Conservation (phyloP, 1,140 invertebrate genomes). For the Danaus melanippus region DNA sequence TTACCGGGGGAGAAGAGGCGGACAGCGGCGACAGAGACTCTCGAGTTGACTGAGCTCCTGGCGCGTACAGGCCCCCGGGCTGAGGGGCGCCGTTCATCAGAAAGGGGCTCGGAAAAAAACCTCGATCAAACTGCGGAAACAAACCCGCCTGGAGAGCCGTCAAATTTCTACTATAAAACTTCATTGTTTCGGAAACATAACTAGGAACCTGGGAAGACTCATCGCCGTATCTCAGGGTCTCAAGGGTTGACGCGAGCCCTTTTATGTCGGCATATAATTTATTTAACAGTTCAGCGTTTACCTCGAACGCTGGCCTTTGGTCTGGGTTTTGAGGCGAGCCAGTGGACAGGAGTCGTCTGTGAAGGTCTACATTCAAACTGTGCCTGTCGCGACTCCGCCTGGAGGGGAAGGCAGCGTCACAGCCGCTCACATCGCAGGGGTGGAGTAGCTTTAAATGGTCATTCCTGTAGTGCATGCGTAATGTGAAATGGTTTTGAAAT, state of each 20-base stretch:
- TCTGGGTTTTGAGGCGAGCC: conserved; percentile 72
- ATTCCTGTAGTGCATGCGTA: conserved; percentile 94
- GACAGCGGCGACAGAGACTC: conserved; percentile 67
- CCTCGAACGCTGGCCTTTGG: conserved; percentile 78
- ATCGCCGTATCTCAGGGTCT: conserved; percentile 63
- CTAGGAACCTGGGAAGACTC: conserved; percentile 55
- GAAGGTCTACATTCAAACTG: conserved; percentile 91
- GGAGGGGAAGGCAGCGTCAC: conserved; percentile 93
- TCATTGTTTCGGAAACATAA: conserved; percentile 68
- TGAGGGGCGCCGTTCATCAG: conserved; percentile 53
- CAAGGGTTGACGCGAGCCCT: conserved; percentile 66
- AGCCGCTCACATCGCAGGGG: conserved; percentile 92
- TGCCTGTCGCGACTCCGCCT: conserved; percentile 93
- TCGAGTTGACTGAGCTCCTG: conserved; percentile 53
- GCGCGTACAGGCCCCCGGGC: conserved; percentile 47
- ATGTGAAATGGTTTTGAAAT: conserved; percentile 93
- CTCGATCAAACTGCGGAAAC: conserved; percentile 56
- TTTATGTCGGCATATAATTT: conserved; percentile 84
- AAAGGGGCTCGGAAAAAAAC: conserved; percentile 61
- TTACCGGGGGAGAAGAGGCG: conserved; percentile 66
- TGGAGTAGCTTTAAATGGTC: conserved; percentile 94
- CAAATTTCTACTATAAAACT: conserved; percentile 65
- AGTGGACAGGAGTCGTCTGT: conserved; percentile 86
- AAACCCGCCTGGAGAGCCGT: conserved; percentile 54
- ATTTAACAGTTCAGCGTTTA: conserved; percentile 83